Conservation (phyloP, 2,113 vertebrate species). For the Phrynosoma platyrhinos region DNA sequence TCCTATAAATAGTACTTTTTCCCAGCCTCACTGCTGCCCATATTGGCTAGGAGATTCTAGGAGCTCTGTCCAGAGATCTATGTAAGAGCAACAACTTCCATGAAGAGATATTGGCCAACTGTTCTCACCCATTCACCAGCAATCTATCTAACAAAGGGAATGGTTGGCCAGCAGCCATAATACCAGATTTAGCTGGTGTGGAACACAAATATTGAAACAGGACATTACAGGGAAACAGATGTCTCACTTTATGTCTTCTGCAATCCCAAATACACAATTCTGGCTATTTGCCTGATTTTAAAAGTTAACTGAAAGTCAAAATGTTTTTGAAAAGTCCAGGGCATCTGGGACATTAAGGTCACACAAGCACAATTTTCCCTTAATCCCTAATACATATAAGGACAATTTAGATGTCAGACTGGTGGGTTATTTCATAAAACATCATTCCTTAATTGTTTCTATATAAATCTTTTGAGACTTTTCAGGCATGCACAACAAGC, state of each 20-base stretch:
- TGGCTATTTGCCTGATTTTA: slow-evolving; percentile 18
- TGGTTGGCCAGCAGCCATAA: not conserved
- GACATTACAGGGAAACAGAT: slow-evolving; percentile 25
- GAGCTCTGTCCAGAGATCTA: not conserved
- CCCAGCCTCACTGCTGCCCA: no score
- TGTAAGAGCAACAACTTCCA: slow-evolving; percentile 21
- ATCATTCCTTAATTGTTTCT: not conserved
- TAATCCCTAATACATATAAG: not conserved
- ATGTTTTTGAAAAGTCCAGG: slow-evolving; percentile 8
- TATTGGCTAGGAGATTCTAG: no score
- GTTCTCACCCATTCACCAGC: not conserved
- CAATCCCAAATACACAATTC: slow-evolving; percentile 41
- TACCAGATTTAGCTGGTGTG: not conserved
- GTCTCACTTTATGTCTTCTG: slow-evolving; percentile 32
- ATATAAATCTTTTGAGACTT: not conserved
- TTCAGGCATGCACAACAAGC: not conserved
- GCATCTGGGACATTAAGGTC: slow-evolving; percentile 9
- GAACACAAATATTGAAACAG: slow-evolving; percentile 7
- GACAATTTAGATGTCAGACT: slow-evolving; percentile 14
- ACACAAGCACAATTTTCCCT: slow-evolving; percentile 24
- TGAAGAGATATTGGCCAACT: slow-evolving; percentile 13
- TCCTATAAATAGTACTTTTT: no score
- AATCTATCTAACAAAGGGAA: not conserved
- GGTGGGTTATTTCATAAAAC: not conserved
- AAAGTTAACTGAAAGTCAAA: slow-evolving; percentile 5